A percentile compares a stretch with the other conserved stretches of the same genome.
These are phyloP conservation scores for Xestia rhomboidea DNA, from an alignment of 2,888 invertebrate genomes.

Conservation along the genomic window DNA sequence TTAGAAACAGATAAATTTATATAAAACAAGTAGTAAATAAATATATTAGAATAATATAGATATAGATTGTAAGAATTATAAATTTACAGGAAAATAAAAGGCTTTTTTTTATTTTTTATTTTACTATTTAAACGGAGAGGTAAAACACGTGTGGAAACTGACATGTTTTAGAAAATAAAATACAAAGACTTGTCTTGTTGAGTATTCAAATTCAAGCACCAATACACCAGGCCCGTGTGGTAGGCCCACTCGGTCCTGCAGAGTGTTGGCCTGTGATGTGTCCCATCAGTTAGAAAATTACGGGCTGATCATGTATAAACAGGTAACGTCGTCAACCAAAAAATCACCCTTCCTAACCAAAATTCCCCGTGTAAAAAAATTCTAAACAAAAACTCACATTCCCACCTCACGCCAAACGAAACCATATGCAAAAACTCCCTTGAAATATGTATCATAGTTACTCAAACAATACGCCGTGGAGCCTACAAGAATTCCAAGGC, in stretches of 20 bases:
- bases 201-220: background rate
- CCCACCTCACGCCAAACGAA: conserved; percentile 23
- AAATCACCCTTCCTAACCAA: background rate
- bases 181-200: background rate
- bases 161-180: background rate
- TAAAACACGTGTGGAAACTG: background rate
- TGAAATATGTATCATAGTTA: conserved; percentile 59
- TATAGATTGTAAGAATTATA: too few species aligned
- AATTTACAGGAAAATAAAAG: too few species aligned
- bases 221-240: background rate
- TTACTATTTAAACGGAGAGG: background rate
- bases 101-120: too few species aligned
- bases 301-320: background rate
- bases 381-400: conserved; percentile 8
- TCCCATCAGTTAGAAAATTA: background rate
- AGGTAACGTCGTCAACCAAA: background rate
- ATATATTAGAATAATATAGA: too few species aligned
- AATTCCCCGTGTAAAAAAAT: background rate
- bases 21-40: too few species aligned
- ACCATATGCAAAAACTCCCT: conserved; percentile 43
- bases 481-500: conserved; percentile 65
- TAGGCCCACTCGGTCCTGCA: background rate
- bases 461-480: conserved; percentile 53
- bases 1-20: too few species aligned
- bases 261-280: background rate